phyloP scores from a whole-genome alignment of 2,113 vertebrate species.

The Noctilio leporinus region DNA sequence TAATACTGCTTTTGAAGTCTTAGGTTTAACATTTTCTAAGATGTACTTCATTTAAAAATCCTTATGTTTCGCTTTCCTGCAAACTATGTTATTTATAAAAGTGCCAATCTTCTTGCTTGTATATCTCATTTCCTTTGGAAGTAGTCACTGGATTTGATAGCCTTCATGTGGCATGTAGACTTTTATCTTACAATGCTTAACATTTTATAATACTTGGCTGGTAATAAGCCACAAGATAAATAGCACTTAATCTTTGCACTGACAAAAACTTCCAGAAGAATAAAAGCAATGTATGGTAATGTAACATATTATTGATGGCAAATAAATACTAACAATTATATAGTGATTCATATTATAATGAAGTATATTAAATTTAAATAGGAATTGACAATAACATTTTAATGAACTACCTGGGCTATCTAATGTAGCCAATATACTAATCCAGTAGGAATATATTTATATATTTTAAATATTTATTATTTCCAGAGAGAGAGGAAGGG shows the following conservation, averaged over 20 bases:
- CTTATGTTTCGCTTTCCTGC: background rate
- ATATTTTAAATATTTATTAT: too few relatives aligned
- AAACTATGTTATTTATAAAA: fast-evolving
- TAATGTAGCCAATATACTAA: background rate
- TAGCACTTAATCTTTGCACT: background rate
- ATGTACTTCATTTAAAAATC: background rate
- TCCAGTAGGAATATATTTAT: background rate
- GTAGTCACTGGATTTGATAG: background rate
- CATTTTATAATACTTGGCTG: background rate
- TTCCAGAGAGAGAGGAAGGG: too few relatives aligned
- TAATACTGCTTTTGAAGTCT: background rate
- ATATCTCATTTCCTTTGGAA: background rate
- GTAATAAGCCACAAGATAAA: background rate
- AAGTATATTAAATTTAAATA: conserved; percentile 19
- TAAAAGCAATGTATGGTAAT: background rate
- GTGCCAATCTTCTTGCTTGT: background rate
- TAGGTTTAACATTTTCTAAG: background rate
- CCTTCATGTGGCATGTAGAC: background rate
- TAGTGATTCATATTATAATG: background rate
- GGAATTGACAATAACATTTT: background rate
- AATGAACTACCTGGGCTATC: background rate
- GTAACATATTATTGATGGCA: conserved; percentile 5
- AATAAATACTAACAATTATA: background rate
- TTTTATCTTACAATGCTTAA: background rate
- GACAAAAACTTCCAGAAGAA: background rate